phyloP scores from a whole-genome alignment of 2,113 vertebrate genomes.

The Natator depressus region DNA sequence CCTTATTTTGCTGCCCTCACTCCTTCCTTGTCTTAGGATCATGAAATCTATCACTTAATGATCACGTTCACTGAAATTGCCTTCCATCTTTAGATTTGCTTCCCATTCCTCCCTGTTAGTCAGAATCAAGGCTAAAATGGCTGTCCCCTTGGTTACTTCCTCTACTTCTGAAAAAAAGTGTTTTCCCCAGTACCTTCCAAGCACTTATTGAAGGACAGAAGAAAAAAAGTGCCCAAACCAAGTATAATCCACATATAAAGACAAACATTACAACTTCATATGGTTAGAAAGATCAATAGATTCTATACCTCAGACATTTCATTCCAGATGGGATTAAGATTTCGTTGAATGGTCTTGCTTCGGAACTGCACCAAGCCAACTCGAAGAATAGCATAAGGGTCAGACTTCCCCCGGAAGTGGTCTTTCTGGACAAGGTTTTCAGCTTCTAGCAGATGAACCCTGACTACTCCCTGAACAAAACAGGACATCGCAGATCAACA shows the following conservation, averaged over 20 bases:
- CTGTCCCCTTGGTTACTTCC: background rate
- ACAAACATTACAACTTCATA: background rate
- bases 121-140: background rate
- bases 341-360: slow-evolving; percentile 89
- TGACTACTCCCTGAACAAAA: slow-evolving; percentile 88
- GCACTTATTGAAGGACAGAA: background rate
- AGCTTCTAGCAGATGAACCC: slow-evolving; percentile 89
- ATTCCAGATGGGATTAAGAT: slow-evolving; percentile 89
- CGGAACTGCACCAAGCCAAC: slow-evolving; percentile 83
- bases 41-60: background rate
- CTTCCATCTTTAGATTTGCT: background rate
- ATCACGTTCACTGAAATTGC: background rate
- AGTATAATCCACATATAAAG: slow-evolving; percentile 1
- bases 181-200: background rate
- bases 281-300: background rate
- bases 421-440: slow-evolving; percentile 90
- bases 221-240: background rate
- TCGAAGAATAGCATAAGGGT: slow-evolving; percentile 88
- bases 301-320: slow-evolving; percentile 91
- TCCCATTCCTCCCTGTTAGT: background rate
- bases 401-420: slow-evolving; percentile 92
- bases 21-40: background rate
- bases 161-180: background rate
- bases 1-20: background rate
- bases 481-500: background rate